phyloP scores from a whole-genome alignment of 2,113 vertebrate genomes.

The Pterophyllum scalare region DNA sequence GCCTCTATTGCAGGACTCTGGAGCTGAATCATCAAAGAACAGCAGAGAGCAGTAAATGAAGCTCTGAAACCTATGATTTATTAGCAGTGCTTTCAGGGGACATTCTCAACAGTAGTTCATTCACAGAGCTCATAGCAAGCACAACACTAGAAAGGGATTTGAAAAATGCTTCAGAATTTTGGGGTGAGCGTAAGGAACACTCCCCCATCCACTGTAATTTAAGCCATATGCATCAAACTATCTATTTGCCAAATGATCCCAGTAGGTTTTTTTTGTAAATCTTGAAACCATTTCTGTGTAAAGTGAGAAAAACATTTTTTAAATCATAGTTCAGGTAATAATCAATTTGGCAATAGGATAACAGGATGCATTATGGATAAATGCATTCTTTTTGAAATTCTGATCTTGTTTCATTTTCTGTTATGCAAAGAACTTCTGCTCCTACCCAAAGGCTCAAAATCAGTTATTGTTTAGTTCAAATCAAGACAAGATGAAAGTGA shows the following conservation, averaged over 20 bases:
- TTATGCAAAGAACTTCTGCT: too few relatives aligned
- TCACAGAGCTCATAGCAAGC: constrained; percentile 11
- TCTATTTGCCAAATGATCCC: neutral
- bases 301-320: too few relatives aligned
- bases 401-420: too few relatives aligned
- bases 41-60: constrained; percentile 56
- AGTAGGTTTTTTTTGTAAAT: too few relatives aligned
- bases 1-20: constrained; percentile 41
- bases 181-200: constrained; percentile 13
- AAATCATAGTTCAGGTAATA: too few relatives aligned
- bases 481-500: too few relatives aligned
- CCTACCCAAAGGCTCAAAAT: too few relatives aligned
- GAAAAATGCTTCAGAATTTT: constrained; percentile 5
- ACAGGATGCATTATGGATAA: too few relatives aligned
- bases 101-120: constrained; percentile 21
- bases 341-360: too few relatives aligned
- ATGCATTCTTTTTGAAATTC: too few relatives aligned
- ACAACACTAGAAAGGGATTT: constrained; percentile 10
- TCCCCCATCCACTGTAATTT: constrained; percentile 2
- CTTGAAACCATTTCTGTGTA: too few relatives aligned
- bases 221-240: neutral
- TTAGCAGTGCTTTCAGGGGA: constrained; percentile 44
- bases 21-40: constrained; percentile 67
- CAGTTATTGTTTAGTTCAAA: too few relatives aligned
- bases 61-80: constrained; percentile 69